Percentiles rank a stretch among this genome's conserved stretches.
These are phyloP conservation scores for Microtus montanus DNA, from an alignment of 2,113 vertebrate genomes.

Conservation along the genomic window DNA sequence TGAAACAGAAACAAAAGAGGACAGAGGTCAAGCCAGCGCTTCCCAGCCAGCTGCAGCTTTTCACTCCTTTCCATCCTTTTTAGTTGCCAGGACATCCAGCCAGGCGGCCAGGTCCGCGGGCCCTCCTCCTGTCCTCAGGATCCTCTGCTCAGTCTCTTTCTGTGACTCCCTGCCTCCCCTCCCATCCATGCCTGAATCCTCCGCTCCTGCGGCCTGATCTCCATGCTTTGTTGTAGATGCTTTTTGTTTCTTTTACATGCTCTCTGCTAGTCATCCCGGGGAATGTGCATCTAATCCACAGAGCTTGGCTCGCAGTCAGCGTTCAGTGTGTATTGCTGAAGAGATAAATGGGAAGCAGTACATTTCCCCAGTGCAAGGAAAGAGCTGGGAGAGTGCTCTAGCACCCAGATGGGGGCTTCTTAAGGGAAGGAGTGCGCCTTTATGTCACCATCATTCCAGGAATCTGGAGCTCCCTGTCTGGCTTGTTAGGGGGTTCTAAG, in stretches of 20 bases:
- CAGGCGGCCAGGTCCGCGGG: no score
- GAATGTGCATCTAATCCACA: not conserved
- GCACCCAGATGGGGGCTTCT: not conserved
- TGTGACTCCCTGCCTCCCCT: not conserved
- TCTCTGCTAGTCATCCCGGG: not conserved
- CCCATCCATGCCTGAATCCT: not conserved
- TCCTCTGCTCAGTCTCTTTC: not conserved
- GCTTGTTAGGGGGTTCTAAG: not conserved
- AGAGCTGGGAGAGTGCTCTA: not conserved
- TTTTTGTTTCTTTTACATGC: not conserved
- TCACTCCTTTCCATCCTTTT: not conserved
- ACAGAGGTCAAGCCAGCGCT: not conserved
- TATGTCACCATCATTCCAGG: not conserved
- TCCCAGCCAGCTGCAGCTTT: not conserved
- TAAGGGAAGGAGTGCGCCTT: not conserved
- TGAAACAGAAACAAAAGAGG: not conserved
- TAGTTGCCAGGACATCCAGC: not conserved
- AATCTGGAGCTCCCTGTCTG: not conserved
- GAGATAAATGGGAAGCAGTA: not conserved
- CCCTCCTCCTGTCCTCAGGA: not conserved
- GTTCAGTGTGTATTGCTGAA: accelerated
- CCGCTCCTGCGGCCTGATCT: not conserved
- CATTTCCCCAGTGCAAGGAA: not conserved
- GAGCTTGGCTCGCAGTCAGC: not conserved
- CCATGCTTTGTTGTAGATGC: not conserved